Evolutionary conservation across 2,888 invertebrate species (phyloP).

Genomic region (Parascotia fuliginaria): DNA sequence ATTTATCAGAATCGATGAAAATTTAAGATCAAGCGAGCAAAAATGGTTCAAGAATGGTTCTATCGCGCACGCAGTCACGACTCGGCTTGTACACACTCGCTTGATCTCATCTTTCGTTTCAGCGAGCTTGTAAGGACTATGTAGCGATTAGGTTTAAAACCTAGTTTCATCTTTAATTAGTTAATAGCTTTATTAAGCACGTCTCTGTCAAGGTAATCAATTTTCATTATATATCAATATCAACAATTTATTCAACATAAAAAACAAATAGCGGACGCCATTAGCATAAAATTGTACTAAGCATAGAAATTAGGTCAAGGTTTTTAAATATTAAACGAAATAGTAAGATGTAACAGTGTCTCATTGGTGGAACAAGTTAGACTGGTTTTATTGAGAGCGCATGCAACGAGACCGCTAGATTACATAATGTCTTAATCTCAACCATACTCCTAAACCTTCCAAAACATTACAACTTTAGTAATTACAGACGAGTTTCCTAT

Average conservation of each 20-base stretch:
- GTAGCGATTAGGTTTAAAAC: no score
- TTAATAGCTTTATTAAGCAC: no score
- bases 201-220: not conserved
- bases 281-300: constrained; percentile 2
- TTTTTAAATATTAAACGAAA: constrained; percentile 15
- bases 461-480: constrained; percentile 4
- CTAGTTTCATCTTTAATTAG: no score
- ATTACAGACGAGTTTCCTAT: no score
- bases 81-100: no score
- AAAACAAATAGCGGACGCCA: constrained; percentile 4
- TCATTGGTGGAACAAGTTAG: constrained; percentile 26
- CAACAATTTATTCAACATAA: not conserved
- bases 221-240: not conserved
- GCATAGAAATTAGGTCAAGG: constrained; percentile 25
- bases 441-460: constrained; percentile 1
- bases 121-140: no score
- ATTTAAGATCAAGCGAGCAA: no score
- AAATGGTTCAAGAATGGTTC: no score
- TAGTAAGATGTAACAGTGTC: constrained; percentile 22
- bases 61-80: no score
- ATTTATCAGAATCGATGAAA: no score
- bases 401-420: constrained; percentile 12
- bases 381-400: constrained; percentile 25
- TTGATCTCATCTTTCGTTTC: no score
- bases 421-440: constrained; percentile 20